Evolutionary conservation across 2,888 invertebrate genomes (phyloP), one percentile per base, ranked within the genome.

Genomic region (Cactoblastis cactorum): DNA sequence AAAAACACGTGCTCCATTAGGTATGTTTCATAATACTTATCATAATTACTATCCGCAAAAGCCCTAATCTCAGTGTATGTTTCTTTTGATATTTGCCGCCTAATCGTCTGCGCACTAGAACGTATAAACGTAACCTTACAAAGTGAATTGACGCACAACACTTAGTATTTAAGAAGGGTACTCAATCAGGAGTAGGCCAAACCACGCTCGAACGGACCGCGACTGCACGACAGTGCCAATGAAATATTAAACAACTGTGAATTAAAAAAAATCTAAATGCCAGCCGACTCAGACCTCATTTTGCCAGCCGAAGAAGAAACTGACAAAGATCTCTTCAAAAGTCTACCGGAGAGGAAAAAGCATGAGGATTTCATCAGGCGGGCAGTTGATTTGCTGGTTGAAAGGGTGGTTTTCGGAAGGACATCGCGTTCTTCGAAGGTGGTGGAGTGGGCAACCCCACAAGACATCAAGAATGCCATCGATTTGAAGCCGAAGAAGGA

Each of bases 391-490:
- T 79, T 95, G 55, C 83, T 96, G 58, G 85, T 96, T 37, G 92
- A 94, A 56, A 91, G 94, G 51, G 95, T 95, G 3, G 92, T 96
- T 9, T 95, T 96, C 65, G 92, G 94, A 66, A 94, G 94, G 46
- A 93, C 95, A 0, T 91, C 91, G 56, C 91, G 95, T 53, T 90
- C 91, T 5, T 91, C 92, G 48, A 94, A 94, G 74, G 96, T 97
- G 3, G 91, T 96, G 47, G 94, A 96, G 63, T 98, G 96, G 93
- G 91, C 92, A 55, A 91, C 93, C 39, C 97, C 97, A 0, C 91
- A 93, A 22, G 92, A 94, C 45, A 86, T 97, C 50, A 90, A 91
- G 58, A 82, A 91, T 49, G 83, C 92, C 0, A 91, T 96, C 48
- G 93, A 96, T 70, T 89, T 96, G 65, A 82, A 91, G 49, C 83